phyloP scores from a whole-genome alignment of 2,888 invertebrate species.

The Mayetiola destructor region DNA sequence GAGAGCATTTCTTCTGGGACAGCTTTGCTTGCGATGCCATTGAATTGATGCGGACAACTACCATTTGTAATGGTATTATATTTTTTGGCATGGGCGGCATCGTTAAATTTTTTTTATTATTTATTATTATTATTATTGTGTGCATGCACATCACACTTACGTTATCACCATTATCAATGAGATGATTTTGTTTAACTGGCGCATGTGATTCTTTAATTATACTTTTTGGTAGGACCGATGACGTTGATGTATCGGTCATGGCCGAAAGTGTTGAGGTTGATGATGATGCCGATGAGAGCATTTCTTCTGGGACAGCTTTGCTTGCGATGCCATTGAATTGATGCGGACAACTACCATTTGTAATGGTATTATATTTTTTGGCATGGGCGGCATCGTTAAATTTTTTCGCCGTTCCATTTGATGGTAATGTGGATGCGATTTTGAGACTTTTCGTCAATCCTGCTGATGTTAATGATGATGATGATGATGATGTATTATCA shows the following conservation, averaged over 20 bases:
- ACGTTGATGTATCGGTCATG: not conserved
- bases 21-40: not conserved
- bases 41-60: not conserved
- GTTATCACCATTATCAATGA: constrained; percentile 5
- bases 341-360: not conserved
- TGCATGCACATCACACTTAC: constrained; percentile 5
- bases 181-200: not conserved
- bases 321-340: not conserved
- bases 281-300: constrained; percentile 17
- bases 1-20: not conserved
- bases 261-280: constrained; percentile 17
- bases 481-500: not conserved
- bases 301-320: not conserved
- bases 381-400: not conserved
- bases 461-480: constrained; percentile 19
- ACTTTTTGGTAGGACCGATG: constrained; percentile 1
- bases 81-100: constrained; percentile 11
- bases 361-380: constrained; percentile 15
- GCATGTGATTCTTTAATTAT: not conserved
- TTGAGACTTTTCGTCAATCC: constrained; percentile 17
- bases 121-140: too few species aligned
- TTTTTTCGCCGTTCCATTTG: not conserved
- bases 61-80: constrained; percentile 14
- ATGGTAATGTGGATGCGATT: constrained; percentile 7
- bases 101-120: not conserved